Conservation (phyloP, 2,113 vertebrate genomes). For the Plestiodon gilberti region DNA sequence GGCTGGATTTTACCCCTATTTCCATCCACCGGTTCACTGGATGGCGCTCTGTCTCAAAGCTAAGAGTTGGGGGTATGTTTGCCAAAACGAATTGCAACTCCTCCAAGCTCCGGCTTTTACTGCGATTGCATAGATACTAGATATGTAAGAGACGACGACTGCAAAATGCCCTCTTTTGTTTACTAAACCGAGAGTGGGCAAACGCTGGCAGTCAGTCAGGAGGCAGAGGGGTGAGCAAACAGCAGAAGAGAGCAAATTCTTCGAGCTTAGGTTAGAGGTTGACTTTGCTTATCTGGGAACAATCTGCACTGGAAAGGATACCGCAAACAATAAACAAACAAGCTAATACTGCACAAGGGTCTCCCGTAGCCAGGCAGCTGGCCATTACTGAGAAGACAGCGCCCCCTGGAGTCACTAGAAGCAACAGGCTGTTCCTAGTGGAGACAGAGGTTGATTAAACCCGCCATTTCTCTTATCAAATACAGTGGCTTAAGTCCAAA, state of each 20-base stretch:
- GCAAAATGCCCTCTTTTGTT: neutral
- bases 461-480: neutral
- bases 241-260: neutral
- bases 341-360: no score
- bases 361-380: neutral
- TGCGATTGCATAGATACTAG: neutral
- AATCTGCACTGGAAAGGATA: neutral
- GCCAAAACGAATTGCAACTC: neutral
- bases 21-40: neutral
- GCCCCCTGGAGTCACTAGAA: neutral
- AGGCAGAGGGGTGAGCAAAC: neutral
- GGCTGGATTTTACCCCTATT: neutral
- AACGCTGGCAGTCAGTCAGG: neutral
- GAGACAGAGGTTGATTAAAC: neutral
- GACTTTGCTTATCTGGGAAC: neutral
- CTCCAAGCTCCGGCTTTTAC: neutral
- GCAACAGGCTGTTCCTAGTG: neutral
- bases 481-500: neutral
- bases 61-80: neutral
- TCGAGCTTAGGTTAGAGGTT: neutral
- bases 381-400: neutral
- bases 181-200: neutral
- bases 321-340: neutral
- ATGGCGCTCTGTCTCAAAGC: no score
- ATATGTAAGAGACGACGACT: neutral